These are phyloP conservation scores for Eurytoma adleriae DNA, from an alignment of 2,888 invertebrate species.

Conservation along the genomic window DNA sequence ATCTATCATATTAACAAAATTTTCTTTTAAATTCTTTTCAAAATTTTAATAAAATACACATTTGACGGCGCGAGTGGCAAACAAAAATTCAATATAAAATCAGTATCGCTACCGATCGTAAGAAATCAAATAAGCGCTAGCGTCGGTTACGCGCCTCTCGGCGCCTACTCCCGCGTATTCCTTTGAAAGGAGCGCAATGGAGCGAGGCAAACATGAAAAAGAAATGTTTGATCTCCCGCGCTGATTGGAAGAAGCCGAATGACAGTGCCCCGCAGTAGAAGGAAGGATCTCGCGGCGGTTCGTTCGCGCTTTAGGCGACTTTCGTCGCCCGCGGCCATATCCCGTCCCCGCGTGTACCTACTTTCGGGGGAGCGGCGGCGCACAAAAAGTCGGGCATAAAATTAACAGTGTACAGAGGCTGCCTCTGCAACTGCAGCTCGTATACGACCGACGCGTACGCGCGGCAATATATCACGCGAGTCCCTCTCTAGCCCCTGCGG, in stretches of 20 bases:
- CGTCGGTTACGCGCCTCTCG: no score
- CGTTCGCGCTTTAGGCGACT: constrained; percentile 2
- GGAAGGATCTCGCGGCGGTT: constrained; percentile 20
- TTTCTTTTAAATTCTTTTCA: no score
- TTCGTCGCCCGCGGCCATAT: constrained; percentile 33
- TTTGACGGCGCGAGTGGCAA: no score
- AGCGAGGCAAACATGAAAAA: background rate
- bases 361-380: constrained; percentile 5
- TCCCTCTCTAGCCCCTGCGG: constrained; percentile 42
- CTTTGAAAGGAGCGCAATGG: constrained; percentile 18
- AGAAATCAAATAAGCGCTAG: no score
- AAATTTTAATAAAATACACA: no score
- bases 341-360: background rate
- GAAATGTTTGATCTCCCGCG: constrained; percentile 43
- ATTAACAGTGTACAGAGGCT: constrained; percentile 71
- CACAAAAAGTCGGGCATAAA: constrained; percentile 71
- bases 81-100: no score
- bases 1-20: no score
- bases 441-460: constrained; percentile 34
- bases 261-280: constrained; percentile 27
- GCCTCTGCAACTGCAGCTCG: constrained; percentile 61
- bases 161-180: background rate
- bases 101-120: no score
- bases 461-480: constrained; percentile 71
- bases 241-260: constrained; percentile 34